Evolutionary conservation across 2,797 vertebrate genomes (phyloP).

Genomic region (Numenius phaeopus): DNA sequence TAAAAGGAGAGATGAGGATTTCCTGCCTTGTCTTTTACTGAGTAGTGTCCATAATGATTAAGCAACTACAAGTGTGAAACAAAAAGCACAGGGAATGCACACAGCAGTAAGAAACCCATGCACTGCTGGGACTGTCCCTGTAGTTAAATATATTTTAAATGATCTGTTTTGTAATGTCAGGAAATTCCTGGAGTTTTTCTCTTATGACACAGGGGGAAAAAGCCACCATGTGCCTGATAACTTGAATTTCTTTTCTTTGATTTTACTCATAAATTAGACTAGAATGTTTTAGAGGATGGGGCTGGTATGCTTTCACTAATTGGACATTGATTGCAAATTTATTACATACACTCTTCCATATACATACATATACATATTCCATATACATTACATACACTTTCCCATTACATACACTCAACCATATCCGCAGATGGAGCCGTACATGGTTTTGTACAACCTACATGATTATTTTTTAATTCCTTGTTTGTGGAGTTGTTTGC

Average conservation of each 20-base stretch:
- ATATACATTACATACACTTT: background rate
- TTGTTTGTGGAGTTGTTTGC: background rate
- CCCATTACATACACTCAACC: background rate
- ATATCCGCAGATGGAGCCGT: background rate
- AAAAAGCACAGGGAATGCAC: background rate
- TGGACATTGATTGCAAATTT: background rate
- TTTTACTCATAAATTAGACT: background rate
- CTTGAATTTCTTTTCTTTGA: background rate
- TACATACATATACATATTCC: too few species aligned
- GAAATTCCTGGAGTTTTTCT: constrained; percentile 36
- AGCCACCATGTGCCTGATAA: background rate
- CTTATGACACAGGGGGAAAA: background rate
- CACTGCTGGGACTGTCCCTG: background rate
- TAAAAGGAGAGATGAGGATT: background rate
- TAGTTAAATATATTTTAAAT: background rate
- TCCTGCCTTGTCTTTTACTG: background rate
- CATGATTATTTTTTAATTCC: background rate
- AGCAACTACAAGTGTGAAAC: background rate
- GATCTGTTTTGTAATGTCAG: constrained; percentile 17
- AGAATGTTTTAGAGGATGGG: background rate
- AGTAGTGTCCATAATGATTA: background rate
- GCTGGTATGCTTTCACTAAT: background rate
- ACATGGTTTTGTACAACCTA: background rate
- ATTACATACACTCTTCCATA: background rate
- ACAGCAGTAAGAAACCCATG: background rate